phyloP scores from a whole-genome alignment of 92 coral and sea anemone genomes.

The Bergia sp. region DNA sequence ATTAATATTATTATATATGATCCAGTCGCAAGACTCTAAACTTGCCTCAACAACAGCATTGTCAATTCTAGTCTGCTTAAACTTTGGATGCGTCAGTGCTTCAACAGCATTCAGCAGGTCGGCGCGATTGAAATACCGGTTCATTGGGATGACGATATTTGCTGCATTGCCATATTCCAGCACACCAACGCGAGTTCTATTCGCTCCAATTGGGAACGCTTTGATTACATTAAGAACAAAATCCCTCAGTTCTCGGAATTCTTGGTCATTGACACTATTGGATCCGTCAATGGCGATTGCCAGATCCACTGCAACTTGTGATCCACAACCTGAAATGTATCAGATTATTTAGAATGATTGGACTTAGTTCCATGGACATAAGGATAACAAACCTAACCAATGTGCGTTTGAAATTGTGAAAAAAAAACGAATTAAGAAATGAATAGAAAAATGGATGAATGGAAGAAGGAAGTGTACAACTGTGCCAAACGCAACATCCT shows the following conservation, averaged over 20 bases:
- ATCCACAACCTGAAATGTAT: conserved; percentile 61
- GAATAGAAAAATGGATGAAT: not conserved
- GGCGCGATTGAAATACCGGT: conserved; percentile 42
- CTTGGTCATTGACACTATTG: conserved; percentile 69
- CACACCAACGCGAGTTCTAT: conserved; percentile 76
- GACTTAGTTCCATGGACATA: too few species aligned
- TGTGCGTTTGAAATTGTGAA: too few species aligned
- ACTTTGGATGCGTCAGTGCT: conserved; percentile 49
- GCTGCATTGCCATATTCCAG: conserved; percentile 74
- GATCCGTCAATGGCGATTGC: conserved; percentile 95
- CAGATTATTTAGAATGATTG: not conserved
- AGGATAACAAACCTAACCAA: too few species aligned
- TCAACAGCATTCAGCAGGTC: conserved; percentile 57
- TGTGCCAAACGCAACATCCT: not conserved
- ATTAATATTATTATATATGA: not conserved
- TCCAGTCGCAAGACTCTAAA: not conserved
- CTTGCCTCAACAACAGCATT: conserved; percentile 11
- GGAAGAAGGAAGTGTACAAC: too few species aligned
- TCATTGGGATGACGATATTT: conserved; percentile 51
- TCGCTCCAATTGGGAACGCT: conserved; percentile 64
- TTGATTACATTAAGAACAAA: conserved; percentile 71
- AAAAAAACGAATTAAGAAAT: not conserved
- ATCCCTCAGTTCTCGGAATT: conserved; percentile 74
- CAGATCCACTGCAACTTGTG: conserved; percentile 59
- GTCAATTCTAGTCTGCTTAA: not conserved